Evolutionary conservation across 2,113 vertebrate genomes (phyloP), one percentile per base, ranked within the genome.

Genomic region (Rousettus leschenaultii): DNA sequence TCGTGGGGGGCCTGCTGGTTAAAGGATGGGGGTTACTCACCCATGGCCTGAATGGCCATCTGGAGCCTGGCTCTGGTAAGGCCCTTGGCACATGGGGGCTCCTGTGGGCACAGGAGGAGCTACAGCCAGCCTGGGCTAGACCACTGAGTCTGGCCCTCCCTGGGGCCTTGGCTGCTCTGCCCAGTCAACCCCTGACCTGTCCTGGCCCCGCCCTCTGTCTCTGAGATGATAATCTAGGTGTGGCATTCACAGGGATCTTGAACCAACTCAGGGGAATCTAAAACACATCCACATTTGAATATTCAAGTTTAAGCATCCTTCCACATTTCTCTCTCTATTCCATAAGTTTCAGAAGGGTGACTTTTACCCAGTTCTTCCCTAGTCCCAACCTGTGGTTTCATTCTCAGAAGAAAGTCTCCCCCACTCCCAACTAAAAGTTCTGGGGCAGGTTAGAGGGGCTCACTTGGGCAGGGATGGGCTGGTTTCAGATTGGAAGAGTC

Each of bases 1-100:
- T 97, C 65, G 96, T 77, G 92, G 98, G 98, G 98, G 98, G 74
- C 91, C 93, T 61, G 82, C 48, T 66, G 86, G 94, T 83, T 61
- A 89, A 93, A 79, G 70, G 89, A 43, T 77, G 19, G 95, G 91
- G 96, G 95, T 15, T 45, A 89, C 0, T 61, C 28, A 26, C 68
- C 82, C 93, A 65, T 19, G 68, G 84, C 0, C 0, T 45, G n/a
- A 86, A 80, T 89, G 79, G 80, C 83, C 96, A 93, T 96, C 95
- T 95, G 77, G 94, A 94, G 57, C 55, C 15, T 6, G 73, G 2
- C 57, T 78, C 6, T 26, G 85, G 65, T 35, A 35, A 53, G 73
- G 70, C 73, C 82, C 65, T 55, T 66, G 78, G 86, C 78, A 87
- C 77, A 48, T 61, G 35, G 68, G 61, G 70, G 55, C 85, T 96